Evolutionary conservation across 2,888 invertebrate species (phyloP).

Genomic region (Folsomia manolachei): DNA sequence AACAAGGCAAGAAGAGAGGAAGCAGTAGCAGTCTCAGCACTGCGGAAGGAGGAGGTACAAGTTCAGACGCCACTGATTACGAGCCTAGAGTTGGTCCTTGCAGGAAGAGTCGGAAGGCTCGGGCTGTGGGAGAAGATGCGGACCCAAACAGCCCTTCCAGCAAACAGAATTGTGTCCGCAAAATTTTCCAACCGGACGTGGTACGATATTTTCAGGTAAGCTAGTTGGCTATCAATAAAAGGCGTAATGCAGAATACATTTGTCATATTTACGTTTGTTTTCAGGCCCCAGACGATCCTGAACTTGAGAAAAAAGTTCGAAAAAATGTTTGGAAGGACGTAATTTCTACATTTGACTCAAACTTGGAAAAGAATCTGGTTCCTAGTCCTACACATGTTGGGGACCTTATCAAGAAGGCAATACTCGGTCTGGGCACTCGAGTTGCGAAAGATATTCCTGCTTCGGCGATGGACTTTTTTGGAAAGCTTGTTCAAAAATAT

Average conservation of each 20-base stretch:
- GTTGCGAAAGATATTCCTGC: constrained; percentile 10
- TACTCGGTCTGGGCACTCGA: constrained; percentile 8
- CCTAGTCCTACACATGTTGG: neutral
- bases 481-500: neutral
- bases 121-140: neutral
- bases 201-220: neutral
- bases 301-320: neutral
- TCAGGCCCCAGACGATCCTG: neutral
- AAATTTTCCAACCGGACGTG: neutral
- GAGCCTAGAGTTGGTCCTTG: no score
- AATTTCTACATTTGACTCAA: neutral
- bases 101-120: neutral
- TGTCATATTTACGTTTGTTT: neutral
- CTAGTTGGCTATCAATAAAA: no score
- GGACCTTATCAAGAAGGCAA: constrained; percentile 6
- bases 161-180: neutral
- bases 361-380: neutral
- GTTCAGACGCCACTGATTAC: neutral
- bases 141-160: neutral
- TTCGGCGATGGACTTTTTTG: constrained; percentile 4
- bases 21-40: neutral
- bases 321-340: constrained; percentile 3
- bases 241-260: neutral
- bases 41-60: neutral
- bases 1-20: neutral